Base-by-base conservation (phyloP, 2,113 vertebrate genomes). In the Monopterus albus region DNA sequence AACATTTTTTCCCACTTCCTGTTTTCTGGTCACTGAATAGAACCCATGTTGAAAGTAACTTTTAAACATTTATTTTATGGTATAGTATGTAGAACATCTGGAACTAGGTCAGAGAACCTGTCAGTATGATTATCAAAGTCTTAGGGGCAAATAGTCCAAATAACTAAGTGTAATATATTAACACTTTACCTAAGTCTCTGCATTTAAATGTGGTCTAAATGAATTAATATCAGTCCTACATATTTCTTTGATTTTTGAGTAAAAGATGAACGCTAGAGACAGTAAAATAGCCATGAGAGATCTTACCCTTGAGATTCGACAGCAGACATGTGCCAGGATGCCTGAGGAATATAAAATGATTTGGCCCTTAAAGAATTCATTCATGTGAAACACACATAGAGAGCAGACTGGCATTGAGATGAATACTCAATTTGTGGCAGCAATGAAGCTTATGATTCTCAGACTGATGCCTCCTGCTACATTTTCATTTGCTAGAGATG, bases 261-360 rank as follows among this genome's bases (percentile, higher is more conserved):
- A 38, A 58, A 21, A 15, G 35, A 20, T 21, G 14, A 58, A 47
- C 11, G 21, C 15, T 28, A 7, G 11, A 56, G 60, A 51, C 9
- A 1, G 2, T n/a, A 17, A 67, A 46, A 60, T 13, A 11, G 33
- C 25, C 12, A 18, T n/a, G 7, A 66, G 20, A 38, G 35, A 40
- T 61, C 6, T 42, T 64, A 50, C 68, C 75, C 43, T 78, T 75
- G 50, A 66, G 15, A 36, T 56, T 68, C 18, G 46, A 43, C 33
- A 39, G 17, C 20, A 18, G 43, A 18, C 13, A 40, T 50, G 25
- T 55, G 40, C 15, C 28, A 13, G 17, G 15, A 23, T 15, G 31
- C 53, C 18, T 50, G 2, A 67, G 10, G 58, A 68, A 62, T 64
- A 56, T 47, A 50, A 29, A 70, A 64, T 26, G 13, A 49, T 1